phyloP scores from a whole-genome alignment of 2,113 vertebrate species.

The Connochaetes taurinus region DNA sequence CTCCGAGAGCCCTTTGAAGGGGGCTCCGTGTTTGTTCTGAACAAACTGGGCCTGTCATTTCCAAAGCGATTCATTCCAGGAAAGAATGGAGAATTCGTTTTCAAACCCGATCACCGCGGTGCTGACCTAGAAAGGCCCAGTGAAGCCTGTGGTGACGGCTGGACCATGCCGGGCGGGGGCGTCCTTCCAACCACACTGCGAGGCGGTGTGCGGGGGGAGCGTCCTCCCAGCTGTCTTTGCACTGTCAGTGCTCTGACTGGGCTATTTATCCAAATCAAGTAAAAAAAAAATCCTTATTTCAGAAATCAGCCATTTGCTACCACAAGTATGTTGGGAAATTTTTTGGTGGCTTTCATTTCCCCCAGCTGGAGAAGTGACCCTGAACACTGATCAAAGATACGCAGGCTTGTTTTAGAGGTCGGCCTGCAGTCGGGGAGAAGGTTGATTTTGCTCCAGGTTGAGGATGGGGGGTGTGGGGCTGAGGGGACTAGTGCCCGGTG shows the following conservation, averaged over 20 bases:
- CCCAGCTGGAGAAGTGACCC: not conserved
- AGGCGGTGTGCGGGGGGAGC: not conserved
- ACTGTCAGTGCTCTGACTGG: not conserved
- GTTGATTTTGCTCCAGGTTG: not conserved
- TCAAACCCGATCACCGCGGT: not conserved
- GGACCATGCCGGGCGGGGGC: not conserved
- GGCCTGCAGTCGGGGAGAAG: not conserved
- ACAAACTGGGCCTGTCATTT: conserved; percentile 12
- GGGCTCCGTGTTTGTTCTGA: conserved; percentile 27
- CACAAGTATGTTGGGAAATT: not conserved
- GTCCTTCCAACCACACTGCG: not conserved
- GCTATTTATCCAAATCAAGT: not conserved
- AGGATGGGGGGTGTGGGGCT: not conserved
- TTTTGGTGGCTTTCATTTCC: not conserved
- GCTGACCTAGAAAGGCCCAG: conserved; percentile 9
- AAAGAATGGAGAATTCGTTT: not conserved
- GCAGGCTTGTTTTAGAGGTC: not conserved
- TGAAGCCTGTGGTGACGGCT: not conserved
- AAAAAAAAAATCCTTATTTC: not conserved
- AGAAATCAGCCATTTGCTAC: not conserved
- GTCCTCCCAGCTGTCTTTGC: not conserved
- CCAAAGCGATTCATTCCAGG: conserved; percentile 30
- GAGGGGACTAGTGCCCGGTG: not conserved
- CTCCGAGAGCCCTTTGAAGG: not conserved
- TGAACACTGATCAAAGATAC: not conserved